Percentiles rank a stretch among this genome's conserved stretches.
Conservation (phyloP, 2,797 vertebrate species). For the Scolopax bukidnonensis region DNA sequence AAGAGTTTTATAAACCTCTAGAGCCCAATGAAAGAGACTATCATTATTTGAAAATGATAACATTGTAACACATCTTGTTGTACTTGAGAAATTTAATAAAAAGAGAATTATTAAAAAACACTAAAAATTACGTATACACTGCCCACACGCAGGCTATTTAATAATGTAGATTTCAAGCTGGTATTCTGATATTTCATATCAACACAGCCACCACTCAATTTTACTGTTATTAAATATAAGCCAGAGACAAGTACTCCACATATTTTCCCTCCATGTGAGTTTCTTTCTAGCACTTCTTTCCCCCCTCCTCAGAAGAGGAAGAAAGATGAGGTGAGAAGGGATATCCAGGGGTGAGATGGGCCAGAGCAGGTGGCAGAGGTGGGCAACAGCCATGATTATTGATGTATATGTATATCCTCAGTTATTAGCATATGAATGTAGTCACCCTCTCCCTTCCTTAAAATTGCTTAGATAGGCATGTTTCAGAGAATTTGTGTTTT, state of each 20-base stretch:
- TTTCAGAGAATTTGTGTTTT: neutral
- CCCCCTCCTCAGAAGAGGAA: neutral
- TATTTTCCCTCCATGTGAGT: neutral
- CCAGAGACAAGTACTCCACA: neutral
- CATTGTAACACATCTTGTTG: neutral
- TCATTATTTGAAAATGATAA: neutral
- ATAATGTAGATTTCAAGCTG: neutral
- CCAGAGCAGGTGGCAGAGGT: neutral
- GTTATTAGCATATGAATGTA: neutral
- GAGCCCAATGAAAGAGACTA: neutral
- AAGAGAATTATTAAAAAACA: neutral
- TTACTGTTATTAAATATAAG: neutral
- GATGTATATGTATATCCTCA: neutral
- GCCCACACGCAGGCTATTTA: neutral
- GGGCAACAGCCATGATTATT: neutral
- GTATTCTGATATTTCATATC: neutral
- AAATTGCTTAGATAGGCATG: neutral
- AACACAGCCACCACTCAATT: neutral
- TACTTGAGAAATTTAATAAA: constrained; percentile 9
- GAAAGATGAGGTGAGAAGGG: neutral
- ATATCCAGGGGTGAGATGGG: neutral
- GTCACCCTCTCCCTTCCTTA: neutral
- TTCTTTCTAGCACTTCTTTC: neutral
- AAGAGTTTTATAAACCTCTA: neutral
- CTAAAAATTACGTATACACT: neutral